phyloP scores from a whole-genome alignment of 2,797 vertebrate genomes.

The Siniperca obscura region DNA sequence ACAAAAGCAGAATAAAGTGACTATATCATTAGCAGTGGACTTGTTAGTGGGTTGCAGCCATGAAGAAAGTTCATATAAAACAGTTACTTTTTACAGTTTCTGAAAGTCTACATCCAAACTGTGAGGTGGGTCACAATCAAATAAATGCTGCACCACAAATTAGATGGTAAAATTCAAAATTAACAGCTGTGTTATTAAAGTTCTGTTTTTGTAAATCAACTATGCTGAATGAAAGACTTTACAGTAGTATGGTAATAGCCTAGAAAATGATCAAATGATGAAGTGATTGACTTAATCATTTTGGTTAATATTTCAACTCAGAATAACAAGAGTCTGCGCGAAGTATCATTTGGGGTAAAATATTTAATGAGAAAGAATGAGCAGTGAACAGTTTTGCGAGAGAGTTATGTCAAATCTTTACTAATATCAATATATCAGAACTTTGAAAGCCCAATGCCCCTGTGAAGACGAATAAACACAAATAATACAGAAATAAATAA shows the following conservation, averaged over 20 bases:
- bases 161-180: neutral
- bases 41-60: neutral
- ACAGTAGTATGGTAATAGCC: neutral
- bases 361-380: neutral
- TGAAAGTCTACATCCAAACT: neutral
- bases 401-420: neutral
- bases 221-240: neutral
- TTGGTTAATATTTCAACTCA: neutral
- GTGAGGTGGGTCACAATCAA: neutral
- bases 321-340: neutral
- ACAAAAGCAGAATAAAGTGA: constrained; percentile 3
- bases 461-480: neutral
- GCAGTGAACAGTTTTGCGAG: neutral
- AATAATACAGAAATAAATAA: neutral
- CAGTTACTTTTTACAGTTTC: neutral
- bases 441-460: neutral
- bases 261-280: neutral
- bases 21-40: constrained; percentile 10
- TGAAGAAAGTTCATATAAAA: neutral
- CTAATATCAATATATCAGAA: neutral
- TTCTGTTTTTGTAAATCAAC: neutral
- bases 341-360: neutral
- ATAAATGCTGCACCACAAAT: neutral
- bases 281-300: neutral
- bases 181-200: neutral